Base-by-base conservation (phyloP, 2,888 invertebrate species). In the Diploptera punctata region DNA sequence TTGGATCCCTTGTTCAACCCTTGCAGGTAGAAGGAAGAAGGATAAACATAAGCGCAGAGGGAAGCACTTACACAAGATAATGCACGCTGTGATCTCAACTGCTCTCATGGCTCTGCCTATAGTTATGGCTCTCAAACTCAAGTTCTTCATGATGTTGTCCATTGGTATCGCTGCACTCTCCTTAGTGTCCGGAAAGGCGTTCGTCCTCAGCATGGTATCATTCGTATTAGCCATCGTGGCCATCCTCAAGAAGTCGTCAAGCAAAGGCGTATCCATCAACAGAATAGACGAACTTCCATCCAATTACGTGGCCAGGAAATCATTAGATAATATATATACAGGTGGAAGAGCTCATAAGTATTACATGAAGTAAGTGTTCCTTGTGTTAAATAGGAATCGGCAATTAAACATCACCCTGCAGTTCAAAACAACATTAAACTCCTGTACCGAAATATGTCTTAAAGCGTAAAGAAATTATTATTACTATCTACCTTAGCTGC, bases 171-270 rank as follows among this genome's bases (percentile, higher is more conserved):
- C 54, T 13, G 47, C 68, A 10, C 18, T 73, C 31, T 69, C 65
- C 16, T 26, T 71, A 18, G 54, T 74, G 70, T 70, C 74, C 1
- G 73, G 73, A 26, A 75, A 75, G 69, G 69, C 75, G 29, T 57
- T 74, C 61, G 43, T 75, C 43, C 72, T 74, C 57, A 72, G 74
- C 47, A 67, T 75, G 54, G 74, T 68, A n/a, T 70, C 74, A 21
- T 70, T 75, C 67, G 70, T 70, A 19, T 29, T 75, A 52, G 70
- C 74, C 18, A 54, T 72, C 4, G 60, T 72, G 33, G 70, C 71
- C 21, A 52, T 70, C 18, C 71, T 74, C 44, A 73, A 72, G 68
- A 71, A 68, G 24, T 60, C 61, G 43, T 26, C 61, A 4, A 54
- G 57, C 16, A 52, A 60, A 33, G 67, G 70, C 19, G 16, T 31